phyloP scores from a whole-genome alignment of 2,888 invertebrate species.

The Lasioglossum calceatum region DNA sequence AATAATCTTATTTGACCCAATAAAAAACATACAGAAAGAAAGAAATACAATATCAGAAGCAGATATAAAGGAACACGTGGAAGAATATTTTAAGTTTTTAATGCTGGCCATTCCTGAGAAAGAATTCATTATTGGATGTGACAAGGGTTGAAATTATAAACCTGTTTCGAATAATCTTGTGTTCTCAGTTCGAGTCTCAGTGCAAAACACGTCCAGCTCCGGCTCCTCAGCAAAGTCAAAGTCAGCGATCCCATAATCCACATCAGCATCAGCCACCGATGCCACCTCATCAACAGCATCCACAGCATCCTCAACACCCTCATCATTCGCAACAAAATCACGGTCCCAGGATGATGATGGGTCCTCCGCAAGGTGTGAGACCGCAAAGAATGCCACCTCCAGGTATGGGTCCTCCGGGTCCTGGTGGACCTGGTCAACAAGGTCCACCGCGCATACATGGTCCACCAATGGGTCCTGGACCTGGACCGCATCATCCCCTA shows the following conservation, averaged over 20 bases:
- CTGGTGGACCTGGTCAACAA: slow-evolving; percentile 86
- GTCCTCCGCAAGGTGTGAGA: slow-evolving; percentile 85
- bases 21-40: slow-evolving; percentile 78
- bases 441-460: slow-evolving; percentile 85
- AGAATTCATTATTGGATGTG: slow-evolving; percentile 85
- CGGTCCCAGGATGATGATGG: slow-evolving; percentile 87
- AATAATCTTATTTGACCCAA: slow-evolving; percentile 80
- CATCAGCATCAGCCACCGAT: slow-evolving; percentile 85
- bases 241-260: slow-evolving; percentile 86
- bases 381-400: slow-evolving; percentile 82
- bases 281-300: slow-evolving; percentile 85
- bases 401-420: slow-evolving; percentile 85
- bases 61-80: slow-evolving; percentile 78
- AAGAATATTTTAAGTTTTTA: slow-evolving; percentile 84
- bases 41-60: slow-evolving; percentile 71
- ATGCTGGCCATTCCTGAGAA: slow-evolving; percentile 85
- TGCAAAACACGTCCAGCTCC: slow-evolving; percentile 95
- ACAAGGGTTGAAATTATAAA: too few relatives aligned
- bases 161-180: too few relatives aligned
- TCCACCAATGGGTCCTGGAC: slow-evolving; percentile 85
- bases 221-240: slow-evolving; percentile 88
- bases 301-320: slow-evolving; percentile 85
- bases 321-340: slow-evolving; percentile 85
- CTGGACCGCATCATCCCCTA: slow-evolving; percentile 87
- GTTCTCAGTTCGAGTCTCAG: slow-evolving; percentile 93